Conservation (phyloP, 2,888 invertebrate species). For the Idaea aversata region DNA sequence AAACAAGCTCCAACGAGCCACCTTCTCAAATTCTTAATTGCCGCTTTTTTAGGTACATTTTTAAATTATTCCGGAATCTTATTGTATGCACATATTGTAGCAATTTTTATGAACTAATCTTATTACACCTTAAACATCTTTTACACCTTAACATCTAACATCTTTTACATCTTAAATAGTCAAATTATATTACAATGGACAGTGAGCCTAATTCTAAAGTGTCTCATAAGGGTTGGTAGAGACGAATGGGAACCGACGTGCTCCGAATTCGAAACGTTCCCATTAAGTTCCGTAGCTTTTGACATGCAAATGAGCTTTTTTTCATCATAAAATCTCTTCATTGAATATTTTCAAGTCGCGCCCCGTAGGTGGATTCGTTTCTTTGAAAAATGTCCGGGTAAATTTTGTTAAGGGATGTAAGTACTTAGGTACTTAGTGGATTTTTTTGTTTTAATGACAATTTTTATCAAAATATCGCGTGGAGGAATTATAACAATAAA, state of each 20-base stretch:
- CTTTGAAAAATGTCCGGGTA: conserved; percentile 25
- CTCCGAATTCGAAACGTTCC: conserved; percentile 64
- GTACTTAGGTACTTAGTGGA: background rate
- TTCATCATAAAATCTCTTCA: conserved; percentile 71
- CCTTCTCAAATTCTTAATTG: too few relatives aligned
- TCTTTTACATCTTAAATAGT: background rate
- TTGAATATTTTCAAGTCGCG: conserved; percentile 70
- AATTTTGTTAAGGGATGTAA: background rate
- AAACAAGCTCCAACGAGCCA: too few relatives aligned
- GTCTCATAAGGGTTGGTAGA: conserved; percentile 63
- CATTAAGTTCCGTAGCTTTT: conserved; percentile 74
- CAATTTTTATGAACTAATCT: too few relatives aligned
- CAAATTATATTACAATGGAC: conserved; percentile 8
- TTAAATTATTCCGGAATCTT: too few relatives aligned
- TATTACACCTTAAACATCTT: too few relatives aligned
- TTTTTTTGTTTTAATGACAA: background rate
- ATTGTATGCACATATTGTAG: too few relatives aligned
- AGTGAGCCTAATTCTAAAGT: conserved; percentile 44
- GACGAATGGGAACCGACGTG: conserved; percentile 68
- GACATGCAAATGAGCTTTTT: conserved; percentile 76
- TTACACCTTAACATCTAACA: too few relatives aligned
- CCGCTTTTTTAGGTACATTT: too few relatives aligned
- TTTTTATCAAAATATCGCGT: too few relatives aligned
- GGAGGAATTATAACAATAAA: too few relatives aligned
- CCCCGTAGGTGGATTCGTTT: conserved; percentile 67